A percentile compares a stretch with the other conserved stretches of the same genome.
These are phyloP conservation scores for Corynorhinus townsendii DNA, from an alignment of 2,113 vertebrate species.

Conservation along the genomic window DNA sequence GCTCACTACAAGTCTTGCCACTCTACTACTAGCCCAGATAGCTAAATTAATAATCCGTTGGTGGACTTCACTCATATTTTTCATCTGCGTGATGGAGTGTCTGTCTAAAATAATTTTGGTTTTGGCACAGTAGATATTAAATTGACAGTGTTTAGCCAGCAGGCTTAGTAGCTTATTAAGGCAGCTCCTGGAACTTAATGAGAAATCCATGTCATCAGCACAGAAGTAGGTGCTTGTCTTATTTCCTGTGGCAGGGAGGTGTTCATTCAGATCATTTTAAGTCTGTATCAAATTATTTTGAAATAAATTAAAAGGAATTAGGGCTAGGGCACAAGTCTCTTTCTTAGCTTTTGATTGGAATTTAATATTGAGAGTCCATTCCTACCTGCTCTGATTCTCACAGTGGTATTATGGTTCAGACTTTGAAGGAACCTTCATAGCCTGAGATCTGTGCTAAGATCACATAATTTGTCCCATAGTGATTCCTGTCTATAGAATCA, in stretches of 20 bases:
- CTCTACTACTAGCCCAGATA: not conserved
- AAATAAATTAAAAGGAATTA: slow-evolving; percentile 56
- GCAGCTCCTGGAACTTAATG: slow-evolving; percentile 39
- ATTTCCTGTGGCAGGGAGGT: slow-evolving; percentile 46
- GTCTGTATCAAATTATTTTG: slow-evolving; percentile 50
- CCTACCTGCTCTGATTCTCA: slow-evolving; percentile 48
- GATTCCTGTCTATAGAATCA: slow-evolving; percentile 63
- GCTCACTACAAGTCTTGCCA: not conserved
- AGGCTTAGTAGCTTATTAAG: slow-evolving; percentile 58
- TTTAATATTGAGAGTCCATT: slow-evolving; percentile 20
- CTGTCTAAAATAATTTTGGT: slow-evolving; percentile 58
- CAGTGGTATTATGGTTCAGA: slow-evolving; percentile 41
- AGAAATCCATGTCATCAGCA: slow-evolving; percentile 50
- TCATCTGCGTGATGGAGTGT: slow-evolving; percentile 16
- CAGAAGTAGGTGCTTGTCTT: slow-evolving; percentile 42
- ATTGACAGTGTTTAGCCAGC: slow-evolving; percentile 51
- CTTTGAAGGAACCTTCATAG: slow-evolving; percentile 65
- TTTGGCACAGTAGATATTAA: slow-evolving; percentile 48
- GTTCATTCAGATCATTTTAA: slow-evolving; percentile 43
- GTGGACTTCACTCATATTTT: not conserved
- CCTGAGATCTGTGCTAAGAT: slow-evolving; percentile 61
- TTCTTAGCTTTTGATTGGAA: slow-evolving; percentile 50
- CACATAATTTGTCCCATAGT: slow-evolving; percentile 54
- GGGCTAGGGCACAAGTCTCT: not conserved
- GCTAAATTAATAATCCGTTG: slow-evolving; percentile 28